These are phyloP conservation scores for Parapristionchus giblindavisi DNA, from an alignment of 2,888 invertebrate species.

Conservation along the genomic window DNA sequence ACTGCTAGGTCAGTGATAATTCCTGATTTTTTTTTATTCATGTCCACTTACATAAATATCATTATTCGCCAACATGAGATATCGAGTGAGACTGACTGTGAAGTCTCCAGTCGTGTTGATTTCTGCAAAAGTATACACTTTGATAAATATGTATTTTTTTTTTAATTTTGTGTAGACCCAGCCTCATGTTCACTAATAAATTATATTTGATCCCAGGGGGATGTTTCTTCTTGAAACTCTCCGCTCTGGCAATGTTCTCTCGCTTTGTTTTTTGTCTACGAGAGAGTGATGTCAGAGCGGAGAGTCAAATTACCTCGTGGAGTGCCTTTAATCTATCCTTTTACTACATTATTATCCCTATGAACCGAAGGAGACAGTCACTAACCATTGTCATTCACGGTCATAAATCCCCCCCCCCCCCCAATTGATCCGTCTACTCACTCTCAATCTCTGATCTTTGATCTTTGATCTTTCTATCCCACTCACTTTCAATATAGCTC, in stretches of 20 bases:
- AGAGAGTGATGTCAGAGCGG: too few species aligned
- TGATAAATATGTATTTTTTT: neutral
- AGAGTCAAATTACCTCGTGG: too few species aligned
- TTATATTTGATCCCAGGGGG: neutral
- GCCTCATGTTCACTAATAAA: neutral
- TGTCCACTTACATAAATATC: slow-evolving; percentile 43
- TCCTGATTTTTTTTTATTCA: neutral
- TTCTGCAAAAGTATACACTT: slow-evolving; percentile 9
- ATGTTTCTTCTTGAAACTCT: neutral
- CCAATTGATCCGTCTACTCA: too few species aligned
- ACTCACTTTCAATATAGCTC: slow-evolving; percentile 50
- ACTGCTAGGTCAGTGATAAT: too few species aligned
- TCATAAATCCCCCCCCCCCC: too few species aligned
- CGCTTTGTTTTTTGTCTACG: too few species aligned
- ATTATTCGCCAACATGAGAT: slow-evolving; percentile 50
- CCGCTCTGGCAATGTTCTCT: too few species aligned
- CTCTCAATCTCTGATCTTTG: too few species aligned
- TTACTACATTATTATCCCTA: too few species aligned
- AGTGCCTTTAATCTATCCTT: too few species aligned
- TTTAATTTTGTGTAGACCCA: neutral
- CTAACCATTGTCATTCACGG: too few species aligned
- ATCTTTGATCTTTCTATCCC: neutral
- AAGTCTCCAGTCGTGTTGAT: slow-evolving; percentile 51
- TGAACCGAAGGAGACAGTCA: too few species aligned
- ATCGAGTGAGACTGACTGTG: slow-evolving; percentile 45